Conservation (phyloP, 2,888 invertebrate species). For the Plebejus melissa region DNA sequence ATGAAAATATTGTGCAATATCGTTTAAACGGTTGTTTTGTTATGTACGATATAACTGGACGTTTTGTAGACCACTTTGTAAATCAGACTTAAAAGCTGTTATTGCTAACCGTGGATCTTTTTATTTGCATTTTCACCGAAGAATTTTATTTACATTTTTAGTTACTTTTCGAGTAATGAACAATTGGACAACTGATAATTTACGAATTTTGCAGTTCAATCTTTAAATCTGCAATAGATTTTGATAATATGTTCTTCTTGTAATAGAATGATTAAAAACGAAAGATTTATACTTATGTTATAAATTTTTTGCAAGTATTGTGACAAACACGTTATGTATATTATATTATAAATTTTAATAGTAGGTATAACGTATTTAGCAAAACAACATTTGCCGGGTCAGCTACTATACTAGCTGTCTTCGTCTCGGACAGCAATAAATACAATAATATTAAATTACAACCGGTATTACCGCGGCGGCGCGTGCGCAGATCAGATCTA, state of each 20-base stretch:
- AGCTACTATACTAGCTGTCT: background rate
- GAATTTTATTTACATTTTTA: too few relatives aligned
- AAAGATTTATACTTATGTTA: too few relatives aligned
- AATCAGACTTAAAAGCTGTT: background rate
- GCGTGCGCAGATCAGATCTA: conserved; percentile 69
- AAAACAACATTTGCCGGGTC: background rate
- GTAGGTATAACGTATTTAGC: too few relatives aligned
- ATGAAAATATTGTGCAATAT: conserved; percentile 38
- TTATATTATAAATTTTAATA: too few relatives aligned
- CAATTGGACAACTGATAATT: too few relatives aligned
- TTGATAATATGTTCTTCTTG: background rate
- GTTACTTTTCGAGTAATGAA: too few relatives aligned
- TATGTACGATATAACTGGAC: background rate
- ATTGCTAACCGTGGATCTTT: background rate
- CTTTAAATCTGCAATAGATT: too few relatives aligned
- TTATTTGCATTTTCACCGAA: too few relatives aligned
- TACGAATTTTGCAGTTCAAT: too few relatives aligned
- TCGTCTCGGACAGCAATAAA: conserved; percentile 40
- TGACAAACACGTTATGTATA: too few relatives aligned
- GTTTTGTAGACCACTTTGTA: background rate
- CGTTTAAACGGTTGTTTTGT: conserved; percentile 32
- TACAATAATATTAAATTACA: conserved; percentile 58
- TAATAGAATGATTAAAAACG: too few relatives aligned
- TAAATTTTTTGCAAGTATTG: too few relatives aligned
- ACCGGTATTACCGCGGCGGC: conserved; percentile 62